These are phyloP conservation scores for Isoperla grammatica DNA, from an alignment of 2,888 invertebrate species.

Conservation along the genomic window DNA sequence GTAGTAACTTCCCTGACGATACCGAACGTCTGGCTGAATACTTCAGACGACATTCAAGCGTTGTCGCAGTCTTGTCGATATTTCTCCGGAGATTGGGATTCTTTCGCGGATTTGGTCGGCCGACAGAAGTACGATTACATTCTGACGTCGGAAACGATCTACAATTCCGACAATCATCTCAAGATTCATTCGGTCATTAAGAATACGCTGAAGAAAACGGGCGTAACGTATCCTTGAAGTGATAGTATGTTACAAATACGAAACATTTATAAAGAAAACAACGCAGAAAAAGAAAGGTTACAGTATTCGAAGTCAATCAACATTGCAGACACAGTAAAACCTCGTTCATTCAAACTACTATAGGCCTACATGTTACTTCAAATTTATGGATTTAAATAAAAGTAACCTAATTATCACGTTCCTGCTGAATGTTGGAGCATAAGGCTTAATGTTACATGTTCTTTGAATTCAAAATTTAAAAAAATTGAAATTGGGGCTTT, in stretches of 20 bases:
- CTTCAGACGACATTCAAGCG: conserved; percentile 43
- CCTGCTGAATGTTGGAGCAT: no score
- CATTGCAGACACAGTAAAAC: no score
- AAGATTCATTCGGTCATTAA: conserved; percentile 68
- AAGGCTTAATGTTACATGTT: no score
- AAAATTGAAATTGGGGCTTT: no score
- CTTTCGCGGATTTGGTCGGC: conserved; percentile 47
- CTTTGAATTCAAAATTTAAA: no score
- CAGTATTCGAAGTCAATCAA: no score
- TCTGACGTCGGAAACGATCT: conserved; percentile 90
- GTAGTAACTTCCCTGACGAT: conserved; percentile 75
- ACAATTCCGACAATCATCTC: conserved; percentile 70
- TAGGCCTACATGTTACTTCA: no score
- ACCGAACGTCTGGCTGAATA: conserved; percentile 70
- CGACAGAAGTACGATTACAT: conserved; percentile 70
- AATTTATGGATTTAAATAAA: no score
- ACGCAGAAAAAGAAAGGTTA: no score
- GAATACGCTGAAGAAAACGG: conserved; percentile 54
- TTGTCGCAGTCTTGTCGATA: conserved; percentile 43
- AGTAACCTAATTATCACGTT: no score
- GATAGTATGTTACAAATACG: not conserved
- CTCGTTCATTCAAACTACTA: no score
- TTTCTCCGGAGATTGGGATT: conserved; percentile 69
- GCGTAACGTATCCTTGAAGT: conserved; percentile 56
- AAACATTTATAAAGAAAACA: no score